Conservation (phyloP, 2,797 vertebrate species). For the Xiphorhynchus erythropygius region DNA sequence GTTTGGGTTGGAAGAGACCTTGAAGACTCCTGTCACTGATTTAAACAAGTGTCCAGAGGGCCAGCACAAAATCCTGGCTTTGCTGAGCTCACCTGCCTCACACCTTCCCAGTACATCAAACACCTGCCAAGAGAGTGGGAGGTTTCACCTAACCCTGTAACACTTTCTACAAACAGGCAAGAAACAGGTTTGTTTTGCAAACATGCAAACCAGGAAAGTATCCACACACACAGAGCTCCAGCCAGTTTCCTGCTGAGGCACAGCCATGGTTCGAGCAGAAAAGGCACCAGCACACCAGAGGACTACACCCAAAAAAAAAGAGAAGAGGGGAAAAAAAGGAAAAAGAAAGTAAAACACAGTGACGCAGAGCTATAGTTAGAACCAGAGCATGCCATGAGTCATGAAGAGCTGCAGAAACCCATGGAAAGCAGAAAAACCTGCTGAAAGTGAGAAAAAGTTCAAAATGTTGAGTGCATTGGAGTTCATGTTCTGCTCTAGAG, state of each 20-base stretch:
- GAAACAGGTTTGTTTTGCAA: not conserved
- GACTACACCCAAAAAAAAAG: not conserved
- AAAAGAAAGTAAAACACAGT: not conserved
- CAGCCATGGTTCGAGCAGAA: not conserved
- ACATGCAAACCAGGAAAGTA: not conserved
- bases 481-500: not conserved
- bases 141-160: not conserved
- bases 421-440: not conserved
- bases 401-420: not conserved
- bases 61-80: not conserved
- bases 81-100: not conserved
- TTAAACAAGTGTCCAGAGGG: not conserved
- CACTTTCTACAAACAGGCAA: not conserved
- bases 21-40: not conserved
- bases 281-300: not conserved
- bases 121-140: not conserved
- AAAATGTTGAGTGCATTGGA: fast-evolving
- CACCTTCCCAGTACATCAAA: not conserved
- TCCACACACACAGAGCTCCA: not conserved
- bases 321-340: no score
- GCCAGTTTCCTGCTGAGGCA: not conserved
- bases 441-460: not conserved
- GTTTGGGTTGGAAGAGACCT: not conserved
- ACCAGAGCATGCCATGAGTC: not conserved
- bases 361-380: not conserved